Evolutionary conservation across 2,113 vertebrate species (phyloP).

Genomic region (Trochalopteron elliotii): DNA sequence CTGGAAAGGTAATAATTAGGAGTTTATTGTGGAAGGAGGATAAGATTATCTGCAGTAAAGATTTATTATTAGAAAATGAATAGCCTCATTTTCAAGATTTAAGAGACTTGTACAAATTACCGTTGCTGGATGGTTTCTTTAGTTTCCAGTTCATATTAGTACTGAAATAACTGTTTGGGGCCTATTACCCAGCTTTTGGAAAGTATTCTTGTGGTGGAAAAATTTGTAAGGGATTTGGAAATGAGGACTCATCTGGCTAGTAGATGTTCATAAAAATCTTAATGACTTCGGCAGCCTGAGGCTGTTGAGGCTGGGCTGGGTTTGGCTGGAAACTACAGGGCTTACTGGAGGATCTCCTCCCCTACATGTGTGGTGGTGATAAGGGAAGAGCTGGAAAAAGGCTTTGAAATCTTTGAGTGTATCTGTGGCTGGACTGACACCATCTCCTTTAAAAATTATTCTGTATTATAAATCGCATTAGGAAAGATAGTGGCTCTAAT

Average conservation of each 20-base stretch:
- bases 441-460: neutral
- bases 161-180: neutral
- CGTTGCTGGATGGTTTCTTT: neutral
- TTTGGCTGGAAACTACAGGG: neutral
- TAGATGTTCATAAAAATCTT: constrained; percentile 44
- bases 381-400: neutral
- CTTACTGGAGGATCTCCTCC: neutral
- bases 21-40: constrained; percentile 52
- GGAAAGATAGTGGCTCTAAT: neutral
- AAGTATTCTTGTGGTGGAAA: constrained; percentile 45
- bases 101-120: constrained; percentile 24
- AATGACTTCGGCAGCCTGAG: constrained; percentile 47
- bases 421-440: neutral
- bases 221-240: constrained; percentile 30
- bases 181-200: constrained; percentile 35
- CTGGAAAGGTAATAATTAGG: constrained; percentile 48
- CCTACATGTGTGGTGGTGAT: neutral
- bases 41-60: constrained; percentile 57
- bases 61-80: constrained; percentile 59
- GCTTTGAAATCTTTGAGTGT: neutral
- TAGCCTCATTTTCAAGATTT: constrained; percentile 46
- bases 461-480: neutral
- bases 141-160: constrained; percentile 20
- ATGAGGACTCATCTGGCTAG: constrained; percentile 34
- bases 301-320: neutral